phyloP scores from a whole-genome alignment of 2,113 vertebrate species.

The Thunnus thynnus region DNA sequence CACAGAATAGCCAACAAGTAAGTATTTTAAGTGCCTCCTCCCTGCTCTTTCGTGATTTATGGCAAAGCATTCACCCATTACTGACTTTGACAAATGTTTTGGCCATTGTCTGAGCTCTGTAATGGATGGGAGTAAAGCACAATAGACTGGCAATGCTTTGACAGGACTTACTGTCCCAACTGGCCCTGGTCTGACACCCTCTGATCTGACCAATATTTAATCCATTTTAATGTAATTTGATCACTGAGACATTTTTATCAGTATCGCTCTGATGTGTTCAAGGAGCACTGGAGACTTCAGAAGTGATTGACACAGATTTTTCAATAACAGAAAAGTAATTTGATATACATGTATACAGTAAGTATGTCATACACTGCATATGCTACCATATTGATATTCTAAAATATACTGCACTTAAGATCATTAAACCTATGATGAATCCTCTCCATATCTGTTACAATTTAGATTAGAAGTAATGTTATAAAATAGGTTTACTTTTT shows the following conservation, averaged over 20 bases:
- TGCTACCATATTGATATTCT: no score
- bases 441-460: background rate
- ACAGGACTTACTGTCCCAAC: background rate
- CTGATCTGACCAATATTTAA: background rate
- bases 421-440: background rate
- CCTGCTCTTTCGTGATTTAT: conserved; percentile 10
- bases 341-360: no score
- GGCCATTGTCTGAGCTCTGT: background rate
- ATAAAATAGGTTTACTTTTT: background rate
- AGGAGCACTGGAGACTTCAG: background rate
- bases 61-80: background rate
- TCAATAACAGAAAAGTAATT: background rate
- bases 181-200: background rate
- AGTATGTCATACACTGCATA: no score
- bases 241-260: background rate
- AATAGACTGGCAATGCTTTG: background rate
- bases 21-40: background rate
- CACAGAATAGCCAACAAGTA: background rate
- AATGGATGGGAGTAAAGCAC: conserved; percentile 1
- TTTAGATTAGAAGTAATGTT: background rate
- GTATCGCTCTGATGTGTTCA: background rate
- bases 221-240: background rate
- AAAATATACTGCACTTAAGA: no score
- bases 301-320: background rate
- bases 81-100: conserved; percentile 30